Conservation (phyloP, 2,113 vertebrate species). For the Apteryx owenii region DNA sequence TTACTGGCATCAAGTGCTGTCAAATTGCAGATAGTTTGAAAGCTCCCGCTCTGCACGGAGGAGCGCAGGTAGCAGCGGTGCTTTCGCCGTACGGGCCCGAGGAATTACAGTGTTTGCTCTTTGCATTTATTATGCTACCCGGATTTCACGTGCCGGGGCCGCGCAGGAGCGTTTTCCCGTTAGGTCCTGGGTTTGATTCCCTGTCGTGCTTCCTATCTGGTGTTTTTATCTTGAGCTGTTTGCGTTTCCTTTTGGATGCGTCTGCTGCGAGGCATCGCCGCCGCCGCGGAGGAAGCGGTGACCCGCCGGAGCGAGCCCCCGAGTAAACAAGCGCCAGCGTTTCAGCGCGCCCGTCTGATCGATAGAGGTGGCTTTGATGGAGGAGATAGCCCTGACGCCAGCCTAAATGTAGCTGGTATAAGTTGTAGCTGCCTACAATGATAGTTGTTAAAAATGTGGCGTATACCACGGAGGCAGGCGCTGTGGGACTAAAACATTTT, state of each 20-base stretch:
- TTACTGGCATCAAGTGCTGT: neutral
- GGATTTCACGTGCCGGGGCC: neutral
- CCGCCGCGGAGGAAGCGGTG: neutral
- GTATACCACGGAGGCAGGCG: conserved; percentile 22
- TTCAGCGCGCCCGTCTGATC: conserved; percentile 40
- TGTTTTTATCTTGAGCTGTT: neutral
- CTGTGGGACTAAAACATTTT: neutral
- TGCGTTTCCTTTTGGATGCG: neutral
- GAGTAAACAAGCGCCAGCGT: neutral
- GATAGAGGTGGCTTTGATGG: conserved; percentile 83
- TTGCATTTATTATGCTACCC: neutral
- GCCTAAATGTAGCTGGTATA: conserved; percentile 72
- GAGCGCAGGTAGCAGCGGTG: neutral
- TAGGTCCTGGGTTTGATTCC: neutral
- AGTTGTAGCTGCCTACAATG: too few relatives aligned
- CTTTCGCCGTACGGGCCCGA: fast-evolving
- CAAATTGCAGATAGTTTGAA: conserved; percentile 1
- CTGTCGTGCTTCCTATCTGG: neutral
- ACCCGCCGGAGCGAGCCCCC: conserved; percentile 5
- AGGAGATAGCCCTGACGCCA: conserved; percentile 83
- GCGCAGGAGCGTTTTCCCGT: neutral
- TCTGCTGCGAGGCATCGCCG: too few relatives aligned
- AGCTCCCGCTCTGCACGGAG: neutral
- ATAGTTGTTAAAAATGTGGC: conserved; percentile 65
- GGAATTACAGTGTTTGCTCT: neutral